These are phyloP conservation scores for Cephus cinctus DNA, from an alignment of 1,140 invertebrate genomes.

Conservation along the genomic window DNA sequence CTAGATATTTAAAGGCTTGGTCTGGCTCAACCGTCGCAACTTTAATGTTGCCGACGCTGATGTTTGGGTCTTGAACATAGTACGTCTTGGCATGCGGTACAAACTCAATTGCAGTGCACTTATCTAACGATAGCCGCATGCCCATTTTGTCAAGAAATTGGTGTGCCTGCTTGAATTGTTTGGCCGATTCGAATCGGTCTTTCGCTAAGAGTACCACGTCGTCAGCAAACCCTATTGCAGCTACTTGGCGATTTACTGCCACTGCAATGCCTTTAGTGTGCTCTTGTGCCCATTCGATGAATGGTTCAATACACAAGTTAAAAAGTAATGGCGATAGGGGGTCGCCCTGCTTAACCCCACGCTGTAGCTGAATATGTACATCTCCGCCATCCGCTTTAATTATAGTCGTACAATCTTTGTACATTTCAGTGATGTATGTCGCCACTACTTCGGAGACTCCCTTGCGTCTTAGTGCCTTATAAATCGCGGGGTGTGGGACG, in stretches of 20 bases:
- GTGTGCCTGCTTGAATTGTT: not conserved
- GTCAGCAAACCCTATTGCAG: constrained; percentile 10
- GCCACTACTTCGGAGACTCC: constrained; percentile 8
- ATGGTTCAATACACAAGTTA: no score
- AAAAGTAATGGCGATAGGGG: constrained; percentile 36
- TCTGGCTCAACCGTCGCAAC: constrained; percentile 6
- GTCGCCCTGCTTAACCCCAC: constrained; percentile 41
- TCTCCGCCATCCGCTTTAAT: not conserved
- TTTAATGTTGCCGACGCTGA: not conserved
- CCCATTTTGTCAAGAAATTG: not conserved
- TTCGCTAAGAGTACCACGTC: not conserved
- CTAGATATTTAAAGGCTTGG: constrained; percentile 3
- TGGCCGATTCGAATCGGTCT: not conserved
- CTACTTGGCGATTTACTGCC: not conserved
- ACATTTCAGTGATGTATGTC: not conserved
- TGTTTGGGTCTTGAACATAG: constrained; percentile 12
- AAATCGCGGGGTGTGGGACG: constrained; percentile 17
- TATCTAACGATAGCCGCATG: constrained; percentile 10
- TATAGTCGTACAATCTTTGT: not conserved
- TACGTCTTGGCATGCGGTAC: constrained; percentile 4
- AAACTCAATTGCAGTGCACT: constrained; percentile 11
- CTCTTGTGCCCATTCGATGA: constrained; percentile 28
- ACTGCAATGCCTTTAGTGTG: not conserved
- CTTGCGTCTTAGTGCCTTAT: constrained; percentile 9
- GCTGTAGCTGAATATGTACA: constrained; percentile 4